Base-by-base conservation (phyloP, 2,797 vertebrate genomes). In the Dryobates pubescens region DNA sequence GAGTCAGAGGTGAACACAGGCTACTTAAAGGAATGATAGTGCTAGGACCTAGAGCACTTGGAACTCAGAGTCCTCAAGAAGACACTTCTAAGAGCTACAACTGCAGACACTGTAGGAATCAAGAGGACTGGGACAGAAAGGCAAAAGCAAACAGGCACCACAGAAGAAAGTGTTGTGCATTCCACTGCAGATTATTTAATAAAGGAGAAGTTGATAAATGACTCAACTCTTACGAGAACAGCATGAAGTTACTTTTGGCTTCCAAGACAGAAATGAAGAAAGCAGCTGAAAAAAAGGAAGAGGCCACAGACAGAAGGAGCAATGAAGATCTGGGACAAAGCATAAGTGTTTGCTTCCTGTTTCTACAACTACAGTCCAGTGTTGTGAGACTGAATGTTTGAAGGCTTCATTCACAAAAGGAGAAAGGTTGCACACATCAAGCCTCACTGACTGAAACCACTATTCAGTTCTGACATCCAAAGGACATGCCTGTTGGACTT, bases 271-370 rank as follows among this genome's bases (percentile, higher is more conserved):
- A 94, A 89, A 91, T 89, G 64, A 85, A 79, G 76, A 91, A 93
- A 84, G 76, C 61, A 91, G 88, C 12, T 88, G 49, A 92, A 91
- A 93, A 93, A 91, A 94, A 73, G 85, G 87, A 94, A 94, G 86
- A 92, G 2, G 19, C 59, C 76, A 88, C 34, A 83, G 61, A 72
- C 38, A 88, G 67, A 94, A 85, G 81, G 13, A 78, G 90, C 76
- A 76, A 29, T n/a, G 54, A 56, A 70, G 85, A 89, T 78, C 64
- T 86, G 77, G 82, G 61, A 93, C 77, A 90, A 77, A 62, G 45
- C 74, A 72, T 34, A 89, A 89, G 74, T 23, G 29, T 59, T 83
- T 64, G 59, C 53, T 83, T 96, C 90, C 90, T 89, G 49, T 84
- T 96, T 83, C 84, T 88, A 41, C 53, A 71, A 27, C 54, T 47